These are phyloP conservation scores for Rhagoletis zephyria DNA, from an alignment of 1,140 invertebrate species.

Conservation along the genomic window DNA sequence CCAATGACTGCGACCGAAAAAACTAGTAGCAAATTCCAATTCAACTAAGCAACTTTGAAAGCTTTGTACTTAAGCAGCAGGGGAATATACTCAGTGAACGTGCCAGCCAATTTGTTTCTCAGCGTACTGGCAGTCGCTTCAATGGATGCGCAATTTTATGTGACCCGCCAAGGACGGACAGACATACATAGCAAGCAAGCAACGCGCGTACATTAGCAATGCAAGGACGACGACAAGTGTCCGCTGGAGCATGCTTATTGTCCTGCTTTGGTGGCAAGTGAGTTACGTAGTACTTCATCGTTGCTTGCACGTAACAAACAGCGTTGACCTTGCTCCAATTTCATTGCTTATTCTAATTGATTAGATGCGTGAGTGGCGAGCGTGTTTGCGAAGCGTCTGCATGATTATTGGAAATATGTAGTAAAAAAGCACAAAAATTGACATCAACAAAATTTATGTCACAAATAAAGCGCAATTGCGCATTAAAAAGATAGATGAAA, in stretches of 20 bases:
- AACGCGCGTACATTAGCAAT: not conserved
- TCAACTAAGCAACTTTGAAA: not conserved
- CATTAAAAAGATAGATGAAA: not conserved
- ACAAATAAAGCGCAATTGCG: not conserved
- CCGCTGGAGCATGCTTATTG: not conserved
- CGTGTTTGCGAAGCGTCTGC: not conserved
- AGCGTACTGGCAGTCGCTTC: not conserved
- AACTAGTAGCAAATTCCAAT: not conserved
- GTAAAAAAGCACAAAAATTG: not conserved
- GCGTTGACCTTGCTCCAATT: constrained; percentile 26
- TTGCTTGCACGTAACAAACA: not conserved
- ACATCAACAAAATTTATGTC: not conserved
- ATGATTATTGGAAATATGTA: not conserved
- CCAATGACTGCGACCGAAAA: not conserved
- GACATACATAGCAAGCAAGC: no score
- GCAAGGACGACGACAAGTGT: constrained; percentile 13
- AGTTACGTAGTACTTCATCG: not conserved
- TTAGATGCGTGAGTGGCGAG: constrained; percentile 8
- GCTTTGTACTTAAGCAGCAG: not conserved
- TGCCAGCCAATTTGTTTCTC: no score
- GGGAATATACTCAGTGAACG: not conserved
- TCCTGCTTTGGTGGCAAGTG: not conserved
- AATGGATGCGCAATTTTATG: not conserved
- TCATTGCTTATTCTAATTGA: constrained; percentile 21
- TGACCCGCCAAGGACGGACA: not conserved